Evolutionary conservation across 2,113 vertebrate genomes (phyloP), one percentile per base, ranked within the genome.

Genomic region (Lepus timidus): DNA sequence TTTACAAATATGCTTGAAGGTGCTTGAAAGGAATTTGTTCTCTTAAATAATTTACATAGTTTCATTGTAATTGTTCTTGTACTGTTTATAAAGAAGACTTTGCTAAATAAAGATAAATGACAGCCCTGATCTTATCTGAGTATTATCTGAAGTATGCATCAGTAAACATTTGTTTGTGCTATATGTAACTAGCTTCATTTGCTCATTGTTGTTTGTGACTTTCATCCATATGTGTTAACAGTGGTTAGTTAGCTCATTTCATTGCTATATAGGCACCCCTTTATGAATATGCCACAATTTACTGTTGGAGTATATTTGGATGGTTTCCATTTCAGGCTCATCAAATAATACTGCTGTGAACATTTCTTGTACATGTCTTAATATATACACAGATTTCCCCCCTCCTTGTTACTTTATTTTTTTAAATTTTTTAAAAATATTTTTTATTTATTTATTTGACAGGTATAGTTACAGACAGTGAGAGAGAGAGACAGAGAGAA

Each of bases 21-120:
- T 79, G 6, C 25, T 61, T 88, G 19, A 91, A 93, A 79, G n/a
- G 31, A 96, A 88, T 95, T 87, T 95, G 52, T 91, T 97, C 33
- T 88, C 14, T 14, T 93, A 79, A 79, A 52, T 95, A 83, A 55
- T 33, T 91, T 94, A 52, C 27, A 65, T 27, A 65, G 91, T 93
- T 87, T 39, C 22, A 80, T 71, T 76, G 36, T 89, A 83, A 33
- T 79, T 52, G 85, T 89, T 13, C 52, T 86, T 76, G 14, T 86
- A 80, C 29, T 81, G 1, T 81, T 25, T 65, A 2, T 81, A 25
- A 94, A 39, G 82, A 83, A 74, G 89, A 73, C 29, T 71, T 82
- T 88, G 20, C 51, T 91, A 70, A 82, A 87, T 27, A 90, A 86
- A 82, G 79, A 64, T 87, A 85, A 79, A 68, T 36, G 62, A 78